Base-by-base conservation (phyloP, 2,888 invertebrate genomes). In the Strigamia crassipes region DNA sequence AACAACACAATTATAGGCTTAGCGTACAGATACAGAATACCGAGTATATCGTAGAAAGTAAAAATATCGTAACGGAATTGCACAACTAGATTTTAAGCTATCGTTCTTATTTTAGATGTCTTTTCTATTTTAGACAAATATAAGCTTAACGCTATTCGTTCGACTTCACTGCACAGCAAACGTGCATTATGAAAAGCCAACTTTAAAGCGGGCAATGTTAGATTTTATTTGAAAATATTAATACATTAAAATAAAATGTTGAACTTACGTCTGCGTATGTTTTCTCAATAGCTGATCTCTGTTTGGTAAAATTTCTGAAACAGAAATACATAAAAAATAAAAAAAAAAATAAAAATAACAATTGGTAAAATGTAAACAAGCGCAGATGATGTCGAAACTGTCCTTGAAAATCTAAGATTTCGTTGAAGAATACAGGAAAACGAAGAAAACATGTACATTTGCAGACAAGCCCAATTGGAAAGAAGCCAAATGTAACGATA, bases 231-330 rank as follows among this genome's bases (percentile, higher is more conserved):
- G 1, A 27, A 27, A 27, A 27, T 27, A 27, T 27, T 27, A 27
- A 27, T 27, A 3, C 27, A 27, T 27, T 1, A 34, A 73, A 38
- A 31, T 31, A 27, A 73, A 31, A 31, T 27, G 15, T 4, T 81
- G 38, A 38, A 87, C 90, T 89, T 90, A 95, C 95, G 92, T 97
- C 96, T 10, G 96, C 96, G 88, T 97, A 97, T 0, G 96, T 95
- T 88, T 95, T 96, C 89, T 97, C 97, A 85, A 97, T 94, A 83
- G 95, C 93, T 78, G 96, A 95, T 85, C 95, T 92, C 89, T 96
- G 96, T 87, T 96, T 92, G 85, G 94, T 94, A 88, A 95, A 97
- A 86, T 93, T 94, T 86, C 92, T 92, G 89, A 82, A 90, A 90
- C 81, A 83, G 84, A 84, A 85, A 84, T 18, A 18, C 5, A 51